Evolutionary conservation across 1,140 invertebrate genomes (phyloP).

Genomic region (Periplaneta americana): DNA sequence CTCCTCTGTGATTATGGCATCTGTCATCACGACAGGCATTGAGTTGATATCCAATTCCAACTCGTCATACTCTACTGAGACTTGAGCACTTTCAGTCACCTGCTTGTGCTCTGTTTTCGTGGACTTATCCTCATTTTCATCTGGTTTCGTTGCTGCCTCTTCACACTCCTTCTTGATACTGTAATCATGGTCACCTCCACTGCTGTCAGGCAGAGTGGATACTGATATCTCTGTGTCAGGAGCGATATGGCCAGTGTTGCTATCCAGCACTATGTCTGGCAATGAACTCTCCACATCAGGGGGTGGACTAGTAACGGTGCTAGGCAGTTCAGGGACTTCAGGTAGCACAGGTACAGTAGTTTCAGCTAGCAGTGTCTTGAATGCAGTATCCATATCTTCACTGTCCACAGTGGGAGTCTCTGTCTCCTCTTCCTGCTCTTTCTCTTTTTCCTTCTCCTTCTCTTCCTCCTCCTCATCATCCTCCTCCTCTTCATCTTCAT

Average conservation of each 20-base stretch:
- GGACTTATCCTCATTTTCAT: not conserved
- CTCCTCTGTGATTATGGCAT: constrained; percentile 34
- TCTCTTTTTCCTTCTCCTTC: not conserved
- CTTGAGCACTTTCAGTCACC: not conserved
- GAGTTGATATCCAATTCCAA: constrained; percentile 63
- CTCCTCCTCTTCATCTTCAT: constrained; percentile 19
- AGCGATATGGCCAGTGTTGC: not conserved
- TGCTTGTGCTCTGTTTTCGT: not conserved
- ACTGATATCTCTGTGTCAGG: not conserved
- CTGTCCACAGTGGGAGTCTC: constrained; percentile 33
- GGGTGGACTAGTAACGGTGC: not conserved
- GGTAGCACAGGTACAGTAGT: constrained; percentile 48
- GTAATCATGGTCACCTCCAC: constrained; percentile 2
- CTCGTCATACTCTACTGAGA: constrained; percentile 40
- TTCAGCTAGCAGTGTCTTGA: constrained; percentile 47
- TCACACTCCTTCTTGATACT: not conserved
- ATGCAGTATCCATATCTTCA: constrained; percentile 44
- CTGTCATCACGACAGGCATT: constrained; percentile 61
- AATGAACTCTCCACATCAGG: not conserved
- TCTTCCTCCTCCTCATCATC: constrained; percentile 26
- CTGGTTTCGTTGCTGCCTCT: not conserved
- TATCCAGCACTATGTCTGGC: not conserved
- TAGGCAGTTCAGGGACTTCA: constrained; percentile 12
- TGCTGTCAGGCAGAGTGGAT: not conserved
- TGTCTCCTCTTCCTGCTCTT: constrained; percentile 19